A percentile compares a stretch with the other conserved stretches of the same genome.
Conservation (phyloP, 2,888 invertebrate genomes). For the Luperina testacea region DNA sequence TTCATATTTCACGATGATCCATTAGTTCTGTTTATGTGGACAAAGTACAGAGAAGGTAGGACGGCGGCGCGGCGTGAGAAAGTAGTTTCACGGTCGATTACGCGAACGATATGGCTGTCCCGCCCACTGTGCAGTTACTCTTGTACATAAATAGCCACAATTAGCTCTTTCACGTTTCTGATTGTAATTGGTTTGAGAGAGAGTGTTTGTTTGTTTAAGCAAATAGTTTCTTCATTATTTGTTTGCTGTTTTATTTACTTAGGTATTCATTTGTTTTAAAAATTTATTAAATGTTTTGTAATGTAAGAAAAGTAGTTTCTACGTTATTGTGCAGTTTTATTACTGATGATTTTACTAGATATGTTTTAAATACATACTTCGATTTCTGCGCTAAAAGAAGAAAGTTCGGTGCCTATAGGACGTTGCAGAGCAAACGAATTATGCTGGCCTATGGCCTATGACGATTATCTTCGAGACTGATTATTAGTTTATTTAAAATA, state of each 20-base stretch:
- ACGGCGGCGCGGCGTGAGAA: slow-evolving; percentile 65
- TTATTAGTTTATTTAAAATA: neutral
- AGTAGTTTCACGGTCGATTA: slow-evolving; percentile 67
- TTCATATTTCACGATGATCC: slow-evolving; percentile 24
- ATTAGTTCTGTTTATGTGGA: slow-evolving; percentile 37
- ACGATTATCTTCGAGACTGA: neutral
- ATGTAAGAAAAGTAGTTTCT: neutral
- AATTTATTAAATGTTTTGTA: neutral
- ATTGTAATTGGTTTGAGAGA: slow-evolving; percentile 44
- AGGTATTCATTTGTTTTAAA: neutral
- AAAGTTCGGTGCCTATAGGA: neutral
- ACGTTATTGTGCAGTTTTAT: neutral
- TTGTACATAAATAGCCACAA: slow-evolving; percentile 34
- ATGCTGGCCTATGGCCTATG: neutral
- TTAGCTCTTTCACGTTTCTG: slow-evolving; percentile 34
- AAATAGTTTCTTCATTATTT: slow-evolving; percentile 18
- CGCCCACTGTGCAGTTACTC: slow-evolving; percentile 49
- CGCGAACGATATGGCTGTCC: slow-evolving; percentile 52
- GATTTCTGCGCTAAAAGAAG: neutral
- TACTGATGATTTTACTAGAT: too few species aligned
- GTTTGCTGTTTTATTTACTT: neutral
- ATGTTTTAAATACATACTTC: neutral
- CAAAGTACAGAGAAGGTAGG: slow-evolving; percentile 43
- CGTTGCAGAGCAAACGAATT: neutral
- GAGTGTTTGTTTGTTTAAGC: slow-evolving; percentile 22